Conservation (phyloP, 2,113 vertebrate genomes). For the Sialia sialis region DNA sequence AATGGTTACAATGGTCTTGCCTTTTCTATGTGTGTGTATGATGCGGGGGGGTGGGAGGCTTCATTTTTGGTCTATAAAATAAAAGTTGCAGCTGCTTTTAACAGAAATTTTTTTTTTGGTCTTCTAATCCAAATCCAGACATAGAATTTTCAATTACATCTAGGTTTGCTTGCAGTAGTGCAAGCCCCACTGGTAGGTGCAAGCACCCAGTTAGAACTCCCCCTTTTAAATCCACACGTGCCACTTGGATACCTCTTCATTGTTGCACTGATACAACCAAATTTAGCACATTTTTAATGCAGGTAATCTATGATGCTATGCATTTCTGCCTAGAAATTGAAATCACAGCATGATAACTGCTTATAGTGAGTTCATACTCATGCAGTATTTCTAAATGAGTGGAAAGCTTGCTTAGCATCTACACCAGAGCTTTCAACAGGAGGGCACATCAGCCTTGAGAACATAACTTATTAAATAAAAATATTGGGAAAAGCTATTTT, state of each 20-base stretch:
- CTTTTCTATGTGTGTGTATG: slow-evolving; percentile 31
- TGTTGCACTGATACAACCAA: neutral
- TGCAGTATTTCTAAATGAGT: neutral
- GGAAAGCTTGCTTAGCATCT: neutral
- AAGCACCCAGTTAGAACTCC: neutral
- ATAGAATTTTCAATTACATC: neutral
- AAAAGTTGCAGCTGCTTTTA: slow-evolving; percentile 63
- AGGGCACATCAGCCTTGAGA: neutral
- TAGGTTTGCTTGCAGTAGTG: neutral
- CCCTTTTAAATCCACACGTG: neutral
- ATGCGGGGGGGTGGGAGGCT: neutral
- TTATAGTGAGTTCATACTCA: neutral
- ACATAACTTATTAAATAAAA: neutral
- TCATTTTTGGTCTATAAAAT: slow-evolving; percentile 50
- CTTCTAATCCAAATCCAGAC: neutral
- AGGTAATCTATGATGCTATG: neutral
- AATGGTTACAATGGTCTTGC: slow-evolving; percentile 44
- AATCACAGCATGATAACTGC: neutral
- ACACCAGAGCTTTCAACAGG: neutral
- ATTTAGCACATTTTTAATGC: neutral
- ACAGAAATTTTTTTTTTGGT: neutral
- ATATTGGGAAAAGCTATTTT: neutral
- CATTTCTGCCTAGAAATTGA: neutral
- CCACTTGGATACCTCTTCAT: neutral
- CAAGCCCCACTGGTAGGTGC: neutral